Evolutionary conservation across 2,113 vertebrate genomes (phyloP).

Genomic region (Turnix velox): DNA sequence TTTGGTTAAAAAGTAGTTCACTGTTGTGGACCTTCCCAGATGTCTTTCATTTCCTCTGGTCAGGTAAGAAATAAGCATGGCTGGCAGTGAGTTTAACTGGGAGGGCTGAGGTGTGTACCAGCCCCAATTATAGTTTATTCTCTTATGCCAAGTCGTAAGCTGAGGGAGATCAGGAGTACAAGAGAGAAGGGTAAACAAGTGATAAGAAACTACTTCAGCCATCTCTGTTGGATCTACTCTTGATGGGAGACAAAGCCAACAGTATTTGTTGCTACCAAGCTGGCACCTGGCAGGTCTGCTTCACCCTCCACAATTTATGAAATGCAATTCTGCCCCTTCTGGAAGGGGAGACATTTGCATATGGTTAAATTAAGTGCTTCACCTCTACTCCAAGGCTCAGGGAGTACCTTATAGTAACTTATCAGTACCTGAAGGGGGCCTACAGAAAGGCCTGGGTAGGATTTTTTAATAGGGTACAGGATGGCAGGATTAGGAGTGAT

Average conservation of each 20-base stretch:
- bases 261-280: background rate
- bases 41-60: background rate
- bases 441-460: too few relatives aligned
- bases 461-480: too few relatives aligned
- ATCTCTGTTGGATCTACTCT: background rate
- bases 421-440: too few relatives aligned
- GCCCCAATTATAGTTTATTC: background rate
- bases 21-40: background rate
- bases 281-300: background rate
- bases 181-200: background rate
- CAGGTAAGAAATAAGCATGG: background rate
- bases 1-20: background rate
- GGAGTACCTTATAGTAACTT: too few relatives aligned
- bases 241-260: background rate
- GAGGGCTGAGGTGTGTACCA: background rate
- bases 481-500: too few relatives aligned
- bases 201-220: background rate
- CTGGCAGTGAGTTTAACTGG: background rate
- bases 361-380: too few relatives aligned
- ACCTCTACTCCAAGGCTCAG: too few relatives aligned
- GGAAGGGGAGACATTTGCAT: too few relatives aligned
- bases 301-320: background rate
- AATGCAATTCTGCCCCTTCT: too few relatives aligned
- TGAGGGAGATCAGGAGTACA: background rate
- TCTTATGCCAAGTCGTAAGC: background rate